Conservation (phyloP, 1,140 invertebrate genomes). For the Diuraphis noxia region DNA sequence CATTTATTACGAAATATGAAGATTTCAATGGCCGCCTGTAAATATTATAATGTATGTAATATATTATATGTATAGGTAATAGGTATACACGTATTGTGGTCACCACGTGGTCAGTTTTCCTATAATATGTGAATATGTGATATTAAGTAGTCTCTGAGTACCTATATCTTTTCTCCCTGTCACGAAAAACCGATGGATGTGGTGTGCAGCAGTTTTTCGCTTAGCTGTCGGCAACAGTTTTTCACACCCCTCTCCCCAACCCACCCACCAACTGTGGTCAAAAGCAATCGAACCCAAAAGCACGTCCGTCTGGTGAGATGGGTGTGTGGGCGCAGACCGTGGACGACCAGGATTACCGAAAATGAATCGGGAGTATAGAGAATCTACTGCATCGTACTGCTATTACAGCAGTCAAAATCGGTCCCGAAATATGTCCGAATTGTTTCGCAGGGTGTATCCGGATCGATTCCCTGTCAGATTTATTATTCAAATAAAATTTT, state of each 20-base stretch:
- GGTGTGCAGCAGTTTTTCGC: neutral
- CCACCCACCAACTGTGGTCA: neutral
- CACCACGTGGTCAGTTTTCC: neutral
- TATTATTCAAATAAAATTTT: neutral
- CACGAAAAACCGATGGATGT: neutral
- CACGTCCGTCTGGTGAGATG: neutral
- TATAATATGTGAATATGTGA: neutral
- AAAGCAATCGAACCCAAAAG: neutral
- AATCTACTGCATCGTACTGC: neutral
- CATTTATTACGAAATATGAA: too few species aligned
- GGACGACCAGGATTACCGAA: neutral
- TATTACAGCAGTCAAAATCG: neutral
- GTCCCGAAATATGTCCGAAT: neutral
- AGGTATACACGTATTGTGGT: too few species aligned
- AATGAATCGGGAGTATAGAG: too few species aligned
- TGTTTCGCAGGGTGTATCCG: too few species aligned
- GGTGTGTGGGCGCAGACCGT: neutral
- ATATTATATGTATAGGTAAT: too few species aligned
- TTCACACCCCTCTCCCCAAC: neutral
- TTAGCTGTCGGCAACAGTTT: too few species aligned
- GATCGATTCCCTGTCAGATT: neutral
- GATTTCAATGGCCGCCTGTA: too few species aligned
- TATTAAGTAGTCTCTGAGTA: neutral
- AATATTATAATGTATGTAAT: too few species aligned
- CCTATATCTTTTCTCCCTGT: neutral